Evolutionary conservation across 2,797 vertebrate genomes (phyloP).

Genomic region (Allobates femoralis): DNA sequence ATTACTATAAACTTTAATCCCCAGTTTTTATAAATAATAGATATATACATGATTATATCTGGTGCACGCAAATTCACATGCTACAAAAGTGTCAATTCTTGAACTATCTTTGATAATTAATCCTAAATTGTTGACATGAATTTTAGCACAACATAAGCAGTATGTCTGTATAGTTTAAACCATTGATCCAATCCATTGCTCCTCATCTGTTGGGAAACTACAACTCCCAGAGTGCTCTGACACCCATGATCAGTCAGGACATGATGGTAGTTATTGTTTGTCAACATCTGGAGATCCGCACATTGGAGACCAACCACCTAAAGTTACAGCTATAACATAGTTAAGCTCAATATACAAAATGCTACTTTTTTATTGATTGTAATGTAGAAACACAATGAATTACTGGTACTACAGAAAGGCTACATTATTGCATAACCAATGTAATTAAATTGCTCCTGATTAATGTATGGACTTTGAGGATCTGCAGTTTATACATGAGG

Average conservation of each 20-base stretch:
- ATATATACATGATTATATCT: neutral
- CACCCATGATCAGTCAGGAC: neutral
- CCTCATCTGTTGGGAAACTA: neutral
- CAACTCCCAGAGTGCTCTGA: neutral
- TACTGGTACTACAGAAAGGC: neutral
- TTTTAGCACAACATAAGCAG: neutral
- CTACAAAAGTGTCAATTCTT: neutral
- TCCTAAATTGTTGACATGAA: neutral
- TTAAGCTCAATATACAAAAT: neutral
- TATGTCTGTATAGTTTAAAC: neutral
- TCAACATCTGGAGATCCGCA: neutral
- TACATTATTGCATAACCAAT: slow-evolving; percentile 12
- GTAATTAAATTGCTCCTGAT: neutral
- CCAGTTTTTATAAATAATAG: neutral
- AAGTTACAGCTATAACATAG: neutral
- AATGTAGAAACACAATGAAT: neutral
- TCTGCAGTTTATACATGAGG: neutral
- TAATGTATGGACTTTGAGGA: slow-evolving; percentile 2
- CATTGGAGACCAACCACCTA: neutral
- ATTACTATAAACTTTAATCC: neutral
- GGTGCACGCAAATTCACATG: neutral
- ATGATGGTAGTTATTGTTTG: neutral
- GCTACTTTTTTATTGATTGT: neutral
- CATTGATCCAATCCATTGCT: neutral
- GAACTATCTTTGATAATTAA: neutral